phyloP scores from a whole-genome alignment of 2,113 vertebrate species.

The Gila orcuttii region DNA sequence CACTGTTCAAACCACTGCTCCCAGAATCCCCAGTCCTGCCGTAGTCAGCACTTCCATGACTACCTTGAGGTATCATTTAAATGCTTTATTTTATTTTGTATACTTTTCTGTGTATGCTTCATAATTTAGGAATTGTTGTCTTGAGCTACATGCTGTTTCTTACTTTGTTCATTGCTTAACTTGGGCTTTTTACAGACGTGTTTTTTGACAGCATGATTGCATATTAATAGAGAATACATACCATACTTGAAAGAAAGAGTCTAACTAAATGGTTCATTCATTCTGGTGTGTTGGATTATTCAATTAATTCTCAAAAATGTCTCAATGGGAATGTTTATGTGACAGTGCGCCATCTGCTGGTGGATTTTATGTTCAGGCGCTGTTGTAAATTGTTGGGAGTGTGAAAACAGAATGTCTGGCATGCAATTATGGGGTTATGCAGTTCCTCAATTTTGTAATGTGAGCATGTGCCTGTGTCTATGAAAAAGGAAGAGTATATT shows the following conservation, averaged over 20 bases:
- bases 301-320: neutral
- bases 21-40: slow-evolving; percentile 82
- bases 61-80: slow-evolving; percentile 84
- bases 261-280: neutral
- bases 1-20: slow-evolving; percentile 76
- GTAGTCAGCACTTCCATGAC: slow-evolving; percentile 83
- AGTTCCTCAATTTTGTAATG: neutral
- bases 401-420: neutral
- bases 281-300: neutral
- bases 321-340: neutral
- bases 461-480: neutral
- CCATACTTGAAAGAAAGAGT: neutral
- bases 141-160: neutral
- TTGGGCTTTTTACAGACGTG: neutral
- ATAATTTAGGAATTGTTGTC: neutral
- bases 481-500: neutral
- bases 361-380: neutral
- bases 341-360: slow-evolving; percentile 42
- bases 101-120: slow-evolving; percentile 23
- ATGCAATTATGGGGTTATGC: neutral
- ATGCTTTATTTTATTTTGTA: neutral
- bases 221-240: neutral
- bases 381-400: neutral
- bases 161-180: neutral
- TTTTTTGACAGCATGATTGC: neutral